These are phyloP conservation scores for Loripinus fragilis DNA, from an alignment of 2,888 invertebrate species.

Conservation along the genomic window DNA sequence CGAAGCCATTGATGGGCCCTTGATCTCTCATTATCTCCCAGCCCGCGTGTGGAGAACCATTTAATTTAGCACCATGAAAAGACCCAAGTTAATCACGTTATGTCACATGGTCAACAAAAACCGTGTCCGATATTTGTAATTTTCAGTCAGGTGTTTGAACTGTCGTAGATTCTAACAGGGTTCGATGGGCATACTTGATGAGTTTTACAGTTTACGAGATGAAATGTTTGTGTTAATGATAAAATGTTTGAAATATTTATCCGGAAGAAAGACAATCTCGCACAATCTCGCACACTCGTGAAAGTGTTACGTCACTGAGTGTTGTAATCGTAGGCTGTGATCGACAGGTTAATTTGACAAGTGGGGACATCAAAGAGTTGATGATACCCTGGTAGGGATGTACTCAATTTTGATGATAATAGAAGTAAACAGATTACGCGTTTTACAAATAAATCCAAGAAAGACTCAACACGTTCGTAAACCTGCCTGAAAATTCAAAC, in stretches of 20 bases:
- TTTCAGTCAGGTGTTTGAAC: neutral
- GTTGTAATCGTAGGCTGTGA: neutral
- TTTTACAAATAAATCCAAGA: slow-evolving; percentile 1
- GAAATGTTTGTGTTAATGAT: slow-evolving; percentile 24
- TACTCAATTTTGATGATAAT: neutral
- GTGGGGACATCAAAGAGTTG: neutral
- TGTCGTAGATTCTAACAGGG: neutral
- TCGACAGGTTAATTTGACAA: neutral
- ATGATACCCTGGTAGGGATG: neutral
- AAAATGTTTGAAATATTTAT: slow-evolving; percentile 2
- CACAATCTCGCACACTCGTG: neutral
- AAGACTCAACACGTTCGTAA: too few species aligned
- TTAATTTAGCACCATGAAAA: neutral
- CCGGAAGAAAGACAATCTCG: slow-evolving; percentile 15
- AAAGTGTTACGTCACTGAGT: neutral
- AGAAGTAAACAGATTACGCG: neutral
- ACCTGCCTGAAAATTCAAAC: too few species aligned
- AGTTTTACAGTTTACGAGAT: slow-evolving; percentile 16
- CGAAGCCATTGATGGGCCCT: too few species aligned
- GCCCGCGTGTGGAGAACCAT: neutral
- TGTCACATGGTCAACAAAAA: neutral
- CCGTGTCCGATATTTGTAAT: neutral
- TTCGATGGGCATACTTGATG: slow-evolving; percentile 4
- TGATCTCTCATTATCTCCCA: neutral
- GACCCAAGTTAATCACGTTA: neutral